Evolutionary conservation across 1,140 invertebrate species (phyloP).

Genomic region (Elysia chlorotica): DNA sequence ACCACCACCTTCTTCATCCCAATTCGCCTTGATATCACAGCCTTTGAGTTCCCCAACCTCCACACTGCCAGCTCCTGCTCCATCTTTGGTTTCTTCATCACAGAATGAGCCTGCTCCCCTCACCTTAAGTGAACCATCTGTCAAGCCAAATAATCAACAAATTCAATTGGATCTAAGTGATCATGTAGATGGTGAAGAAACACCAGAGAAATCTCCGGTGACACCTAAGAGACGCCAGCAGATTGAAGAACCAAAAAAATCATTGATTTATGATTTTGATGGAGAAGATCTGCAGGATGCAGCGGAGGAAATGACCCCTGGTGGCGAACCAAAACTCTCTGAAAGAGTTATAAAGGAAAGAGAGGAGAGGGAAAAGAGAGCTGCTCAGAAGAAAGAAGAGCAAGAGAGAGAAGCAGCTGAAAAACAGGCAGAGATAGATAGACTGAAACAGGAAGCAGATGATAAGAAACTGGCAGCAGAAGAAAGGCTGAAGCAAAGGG

Average conservation of each 20-base stretch:
- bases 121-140: too few species aligned
- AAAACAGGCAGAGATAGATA: neutral
- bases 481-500: neutral
- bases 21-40: too few species aligned
- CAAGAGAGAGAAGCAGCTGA: slow-evolving; percentile 1
- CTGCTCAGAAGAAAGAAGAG: neutral
- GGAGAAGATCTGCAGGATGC: neutral
- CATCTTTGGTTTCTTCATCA: too few species aligned
- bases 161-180: too few species aligned
- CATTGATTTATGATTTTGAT: neutral
- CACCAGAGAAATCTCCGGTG: neutral
- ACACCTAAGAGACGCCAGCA: neutral
- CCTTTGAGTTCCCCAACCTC: too few species aligned
- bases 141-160: too few species aligned
- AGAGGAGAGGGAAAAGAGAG: slow-evolving; percentile 1
- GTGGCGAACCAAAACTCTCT: too few species aligned
- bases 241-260: neutral
- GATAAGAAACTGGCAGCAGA: slow-evolving; percentile 13
- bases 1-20: too few species aligned
- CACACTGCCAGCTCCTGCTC: too few species aligned
- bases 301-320: neutral
- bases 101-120: too few species aligned
- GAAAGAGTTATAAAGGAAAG: slow-evolving; percentile 11
- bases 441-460: neutral
- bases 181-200: neutral